Base-by-base conservation (phyloP, 2,113 vertebrate species). In the Sula dactylatra region DNA sequence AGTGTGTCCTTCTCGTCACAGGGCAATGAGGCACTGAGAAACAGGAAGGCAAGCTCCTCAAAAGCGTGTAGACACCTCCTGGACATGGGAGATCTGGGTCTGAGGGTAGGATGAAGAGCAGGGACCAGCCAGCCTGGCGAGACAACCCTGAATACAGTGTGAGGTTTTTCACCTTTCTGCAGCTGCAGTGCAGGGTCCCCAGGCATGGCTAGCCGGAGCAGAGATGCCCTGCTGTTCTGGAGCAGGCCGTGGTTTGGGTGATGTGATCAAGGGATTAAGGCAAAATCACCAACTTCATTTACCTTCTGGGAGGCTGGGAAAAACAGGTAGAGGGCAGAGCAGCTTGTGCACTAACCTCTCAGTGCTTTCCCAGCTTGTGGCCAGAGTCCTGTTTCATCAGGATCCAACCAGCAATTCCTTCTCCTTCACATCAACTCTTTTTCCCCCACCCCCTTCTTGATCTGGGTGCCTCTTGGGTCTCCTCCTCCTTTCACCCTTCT, bases 201-300 rank as follows among this genome's bases (percentile, higher is more conserved):
- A 1, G 42, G 42, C 16, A 21, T 0, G 0, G 11, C 13, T 6
- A 38, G 24, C 17, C 2, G 1, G 61, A 90, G 61, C 32, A 67
- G 79, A 84, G 52, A 25, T 0, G 2, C 70, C 27, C 24, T 18
- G 45, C 20, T 86, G 24, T 36, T 58, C n/a, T 13, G 52, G 61
- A 80, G 49, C 44, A 44, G 61, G 72, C 13, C 0, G 54, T 40
- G 91, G 65, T 73, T 89, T 92, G 81, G 59, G 38, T 36, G 72
- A 73, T 59, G 71, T 55, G 66, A 66, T 82, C 66, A 49, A 79
- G 49, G 55, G 59, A 65, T 88, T 73, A 59, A 89, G 61, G 56
- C 59, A 74, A 86, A 86, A 49, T 66, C 81, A 65, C 49, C 26
- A 7, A 47, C 22, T 52, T 72, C 26, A 47, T 83, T 87, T 80